These are phyloP conservation scores for Scelioninae gen. 1 DNA, from an alignment of 2,888 invertebrate genomes.

Conservation along the genomic window DNA sequence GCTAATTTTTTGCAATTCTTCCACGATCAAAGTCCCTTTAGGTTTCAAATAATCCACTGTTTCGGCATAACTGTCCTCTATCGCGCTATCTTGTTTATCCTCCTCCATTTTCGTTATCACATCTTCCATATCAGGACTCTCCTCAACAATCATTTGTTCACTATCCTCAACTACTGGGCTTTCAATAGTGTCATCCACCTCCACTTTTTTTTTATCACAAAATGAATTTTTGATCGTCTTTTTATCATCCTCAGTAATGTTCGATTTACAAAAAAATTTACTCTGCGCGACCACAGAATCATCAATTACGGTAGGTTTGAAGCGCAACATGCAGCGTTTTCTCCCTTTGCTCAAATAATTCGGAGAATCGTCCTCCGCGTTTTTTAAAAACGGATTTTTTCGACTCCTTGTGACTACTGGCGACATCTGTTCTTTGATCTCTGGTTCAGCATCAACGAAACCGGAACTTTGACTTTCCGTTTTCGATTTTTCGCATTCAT, in stretches of 20 bases:
- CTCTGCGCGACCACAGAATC: constrained; percentile 75
- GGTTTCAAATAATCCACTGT: constrained; percentile 62
- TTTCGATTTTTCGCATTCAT: too few species aligned
- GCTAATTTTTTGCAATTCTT: background rate
- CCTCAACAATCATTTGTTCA: constrained; percentile 1
- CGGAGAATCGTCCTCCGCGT: too few species aligned
- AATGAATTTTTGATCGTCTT: too few species aligned
- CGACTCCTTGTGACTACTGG: too few species aligned
- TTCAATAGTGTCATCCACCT: too few species aligned
- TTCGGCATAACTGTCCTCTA: constrained; percentile 17
- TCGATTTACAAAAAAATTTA: constrained; percentile 77
- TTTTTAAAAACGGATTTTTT: too few species aligned
- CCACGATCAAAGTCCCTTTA: constrained; percentile 29
- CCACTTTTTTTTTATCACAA: too few species aligned
- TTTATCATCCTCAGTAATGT: constrained; percentile 13
- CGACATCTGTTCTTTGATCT: too few species aligned
- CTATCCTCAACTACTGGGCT: too few species aligned
- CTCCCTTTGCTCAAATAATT: too few species aligned
- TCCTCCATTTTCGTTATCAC: background rate
- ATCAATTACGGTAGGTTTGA: constrained; percentile 79
- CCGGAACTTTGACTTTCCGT: too few species aligned
- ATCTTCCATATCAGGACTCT: background rate
- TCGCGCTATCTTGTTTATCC: constrained; percentile 8
- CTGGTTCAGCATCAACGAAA: too few species aligned
- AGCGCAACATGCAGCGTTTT: constrained; percentile 72